phyloP scores from a whole-genome alignment of 2,888 invertebrate species.

The Leistus spinibarbis region DNA sequence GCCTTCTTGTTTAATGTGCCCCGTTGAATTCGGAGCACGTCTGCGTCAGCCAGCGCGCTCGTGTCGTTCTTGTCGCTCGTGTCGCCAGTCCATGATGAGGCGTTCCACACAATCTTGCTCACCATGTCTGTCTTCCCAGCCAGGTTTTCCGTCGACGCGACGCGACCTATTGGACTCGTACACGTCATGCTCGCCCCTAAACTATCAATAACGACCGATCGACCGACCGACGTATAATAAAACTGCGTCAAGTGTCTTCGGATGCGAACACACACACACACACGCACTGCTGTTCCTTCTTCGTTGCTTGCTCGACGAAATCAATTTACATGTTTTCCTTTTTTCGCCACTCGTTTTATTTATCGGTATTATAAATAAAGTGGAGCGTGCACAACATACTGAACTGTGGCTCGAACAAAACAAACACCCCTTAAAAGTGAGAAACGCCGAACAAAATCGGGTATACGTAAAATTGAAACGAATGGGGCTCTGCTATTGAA shows the following conservation, averaged over 20 bases:
- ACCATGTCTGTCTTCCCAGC: slow-evolving; percentile 26
- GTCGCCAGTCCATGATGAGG: slow-evolving; percentile 40
- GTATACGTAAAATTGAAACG: not conserved
- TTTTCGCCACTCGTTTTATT: slow-evolving; percentile 45
- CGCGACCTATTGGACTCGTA: slow-evolving; percentile 43
- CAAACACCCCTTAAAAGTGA: not conserved
- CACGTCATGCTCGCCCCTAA: slow-evolving; percentile 16
- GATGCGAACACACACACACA: slow-evolving; percentile 9
- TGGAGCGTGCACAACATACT: slow-evolving; percentile 8
- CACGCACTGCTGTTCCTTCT: not conserved
- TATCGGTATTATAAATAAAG: slow-evolving; percentile 54
- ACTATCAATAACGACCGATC: slow-evolving; percentile 42
- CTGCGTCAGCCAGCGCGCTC: slow-evolving; percentile 43
- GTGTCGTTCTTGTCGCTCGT: slow-evolving; percentile 43
- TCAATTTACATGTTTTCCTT: slow-evolving; percentile 49
- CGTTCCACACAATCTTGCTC: not conserved
- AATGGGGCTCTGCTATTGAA: not conserved
- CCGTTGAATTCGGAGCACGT: slow-evolving; percentile 45
- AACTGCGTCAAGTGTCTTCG: slow-evolving; percentile 50
- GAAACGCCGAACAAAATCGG: not conserved
- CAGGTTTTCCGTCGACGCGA: slow-evolving; percentile 34
- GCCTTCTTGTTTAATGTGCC: slow-evolving; percentile 42
- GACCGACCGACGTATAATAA: slow-evolving; percentile 49
- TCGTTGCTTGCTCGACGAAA: slow-evolving; percentile 41
- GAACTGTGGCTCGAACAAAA: not conserved